Percentiles rank a stretch among this genome's conserved stretches.
Evolutionary conservation across 2,797 vertebrate species (phyloP).

Genomic region (Cygnus olor): DNA sequence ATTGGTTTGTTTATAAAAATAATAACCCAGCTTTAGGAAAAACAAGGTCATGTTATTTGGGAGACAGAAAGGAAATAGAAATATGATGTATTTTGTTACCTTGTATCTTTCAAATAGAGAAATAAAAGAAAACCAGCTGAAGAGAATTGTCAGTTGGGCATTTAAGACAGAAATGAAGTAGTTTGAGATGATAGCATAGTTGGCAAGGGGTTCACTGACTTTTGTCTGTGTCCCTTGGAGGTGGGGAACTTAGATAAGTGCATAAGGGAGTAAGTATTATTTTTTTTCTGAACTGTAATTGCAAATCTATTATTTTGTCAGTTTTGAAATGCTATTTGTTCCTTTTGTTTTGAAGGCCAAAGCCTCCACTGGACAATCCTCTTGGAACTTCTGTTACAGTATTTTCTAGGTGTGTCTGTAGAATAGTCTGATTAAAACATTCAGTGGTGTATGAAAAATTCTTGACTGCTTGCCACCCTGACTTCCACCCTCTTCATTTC

Average conservation of each 20-base stretch:
- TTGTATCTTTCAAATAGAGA: too few species aligned
- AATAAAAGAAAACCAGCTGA: background rate
- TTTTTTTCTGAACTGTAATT: background rate
- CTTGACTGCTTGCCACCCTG: background rate
- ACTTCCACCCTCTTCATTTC: background rate
- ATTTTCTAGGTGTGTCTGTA: background rate
- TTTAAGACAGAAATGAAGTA: background rate
- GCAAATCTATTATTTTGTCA: background rate
- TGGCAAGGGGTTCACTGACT: background rate
- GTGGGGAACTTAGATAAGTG: background rate
- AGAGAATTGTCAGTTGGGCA: background rate
- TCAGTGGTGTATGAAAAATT: background rate
- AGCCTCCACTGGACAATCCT: background rate
- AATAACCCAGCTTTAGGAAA: background rate
- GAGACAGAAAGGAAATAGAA: background rate
- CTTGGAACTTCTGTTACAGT: background rate
- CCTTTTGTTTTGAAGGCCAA: background rate
- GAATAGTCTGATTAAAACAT: background rate
- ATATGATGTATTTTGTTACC: background rate
- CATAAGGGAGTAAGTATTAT: background rate
- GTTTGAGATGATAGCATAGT: background rate
- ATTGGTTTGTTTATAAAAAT: background rate
- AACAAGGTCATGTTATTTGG: background rate
- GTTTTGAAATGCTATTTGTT: background rate
- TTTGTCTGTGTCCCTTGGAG: background rate